phyloP scores from a whole-genome alignment of 2,888 invertebrate species.

The Petrolisthes manimaculis region DNA sequence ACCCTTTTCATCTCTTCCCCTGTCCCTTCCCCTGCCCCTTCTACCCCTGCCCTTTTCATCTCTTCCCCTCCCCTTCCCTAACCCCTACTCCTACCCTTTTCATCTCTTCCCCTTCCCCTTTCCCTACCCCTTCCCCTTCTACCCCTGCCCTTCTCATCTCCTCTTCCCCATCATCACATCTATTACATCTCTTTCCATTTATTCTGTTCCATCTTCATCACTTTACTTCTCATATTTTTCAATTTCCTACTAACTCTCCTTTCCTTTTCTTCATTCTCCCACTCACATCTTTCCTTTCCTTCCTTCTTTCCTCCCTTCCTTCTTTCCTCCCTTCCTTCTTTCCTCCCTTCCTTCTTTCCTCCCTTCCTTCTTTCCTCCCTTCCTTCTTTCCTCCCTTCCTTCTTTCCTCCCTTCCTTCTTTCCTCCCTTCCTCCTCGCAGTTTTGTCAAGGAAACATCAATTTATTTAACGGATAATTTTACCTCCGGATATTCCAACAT shows the following conservation, averaged over 20 bases:
- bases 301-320: neutral
- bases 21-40: neutral
- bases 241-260: neutral
- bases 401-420: neutral
- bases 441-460: constrained; percentile 40
- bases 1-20: neutral
- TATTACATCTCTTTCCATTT: neutral
- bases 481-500: constrained; percentile 34
- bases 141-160: neutral
- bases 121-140: neutral
- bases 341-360: constrained; percentile 2
- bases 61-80: neutral
- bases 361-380: neutral
- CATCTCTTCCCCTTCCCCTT: too few species aligned
- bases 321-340: neutral
- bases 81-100: neutral
- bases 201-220: neutral
- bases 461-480: constrained; percentile 44
- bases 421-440: neutral
- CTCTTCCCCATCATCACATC: neutral
- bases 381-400: neutral
- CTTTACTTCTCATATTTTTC: neutral
- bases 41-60: neutral
- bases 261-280: too few species aligned
- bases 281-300: neutral